Base-by-base conservation (phyloP, 2,797 vertebrate genomes). In the Pipistrellus pygmaeus region DNA sequence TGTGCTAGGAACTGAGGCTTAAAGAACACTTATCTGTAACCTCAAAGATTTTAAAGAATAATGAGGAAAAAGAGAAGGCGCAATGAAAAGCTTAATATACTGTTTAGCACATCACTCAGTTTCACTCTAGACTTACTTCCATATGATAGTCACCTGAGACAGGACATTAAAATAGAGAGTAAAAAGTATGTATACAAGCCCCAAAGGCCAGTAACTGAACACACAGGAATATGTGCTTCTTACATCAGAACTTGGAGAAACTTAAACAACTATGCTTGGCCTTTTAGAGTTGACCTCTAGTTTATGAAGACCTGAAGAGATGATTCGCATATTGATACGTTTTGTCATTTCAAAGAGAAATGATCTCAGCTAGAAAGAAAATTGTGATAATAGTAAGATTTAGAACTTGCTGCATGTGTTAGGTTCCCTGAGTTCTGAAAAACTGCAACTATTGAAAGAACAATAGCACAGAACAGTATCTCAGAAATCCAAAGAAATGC, bases 301-400 rank as follows among this genome's bases (percentile, higher is more conserved):
- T 27, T 94, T 91, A 82, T 48, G 10, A 91, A 82, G 51, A 88
- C 30, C 41, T 66, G 12, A 68, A 9, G n/a, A 76, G 14, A 44
- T 35, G 51, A 75, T 0, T 30, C 60, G 68, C 93, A 83, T 38
- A 64, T 15, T 78, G 9, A 88, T 64, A 6, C 7, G 30, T 85
- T 71, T 84, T 88, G 77, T 86, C 46, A 41, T 73, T 93, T 86
- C 25, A 60, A 35, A 51, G 27, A 69, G 44, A 92, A 92, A 86
- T 41, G 8, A 75, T 9, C 35, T 80, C 64, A 68, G 38, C 51
- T 78, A 88, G 55, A 78, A 48, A 83, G 23, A 88, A 86, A 89
- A 44, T 15, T 25, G 72, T 23, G 17, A n/a, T 35, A 55, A 41
- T 14, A 38, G 18, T 30, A 64, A 82, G 21, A 91, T 41, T 80